These are phyloP conservation scores for Marcusenius ussheri DNA, from an alignment of 2,113 vertebrate genomes.

Conservation along the genomic window DNA sequence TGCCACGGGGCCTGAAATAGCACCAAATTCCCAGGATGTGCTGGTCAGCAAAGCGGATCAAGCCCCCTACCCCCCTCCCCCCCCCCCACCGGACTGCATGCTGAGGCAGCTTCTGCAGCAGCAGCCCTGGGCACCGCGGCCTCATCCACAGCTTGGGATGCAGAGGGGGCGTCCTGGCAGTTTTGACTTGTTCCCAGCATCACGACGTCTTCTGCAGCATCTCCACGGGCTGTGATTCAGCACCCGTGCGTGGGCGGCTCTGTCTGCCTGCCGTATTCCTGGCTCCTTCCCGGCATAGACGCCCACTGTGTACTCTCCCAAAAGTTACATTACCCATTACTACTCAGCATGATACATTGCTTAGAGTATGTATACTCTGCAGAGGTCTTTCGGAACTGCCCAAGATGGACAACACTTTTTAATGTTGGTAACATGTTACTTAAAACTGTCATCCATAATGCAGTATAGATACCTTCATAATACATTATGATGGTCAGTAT, in stretches of 20 bases:
- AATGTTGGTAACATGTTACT: neutral
- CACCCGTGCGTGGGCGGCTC: neutral
- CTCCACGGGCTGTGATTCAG: neutral
- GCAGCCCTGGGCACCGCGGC: neutral
- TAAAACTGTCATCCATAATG: neutral
- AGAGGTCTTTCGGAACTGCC: neutral
- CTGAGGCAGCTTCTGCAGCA: neutral
- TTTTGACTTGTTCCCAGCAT: neutral
- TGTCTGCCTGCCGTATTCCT: neutral
- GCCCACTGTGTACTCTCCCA: neutral
- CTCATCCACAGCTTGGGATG: neutral
- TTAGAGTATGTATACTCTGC: neutral
- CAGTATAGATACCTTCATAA: neutral
- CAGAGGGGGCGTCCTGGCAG: neutral
- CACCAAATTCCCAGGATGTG: conserved; percentile 1
- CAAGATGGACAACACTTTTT: neutral
- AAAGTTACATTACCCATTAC: neutral
- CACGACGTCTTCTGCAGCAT: neutral
- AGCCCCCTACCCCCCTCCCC: neutral
- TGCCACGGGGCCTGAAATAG: neutral
- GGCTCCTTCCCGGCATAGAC: neutral
- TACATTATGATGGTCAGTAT: neutral
- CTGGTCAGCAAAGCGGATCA: neutral
- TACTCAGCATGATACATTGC: neutral
- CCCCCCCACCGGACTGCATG: neutral